Conservation (phyloP, 2,113 vertebrate species). For the Plestiodon gilberti region DNA sequence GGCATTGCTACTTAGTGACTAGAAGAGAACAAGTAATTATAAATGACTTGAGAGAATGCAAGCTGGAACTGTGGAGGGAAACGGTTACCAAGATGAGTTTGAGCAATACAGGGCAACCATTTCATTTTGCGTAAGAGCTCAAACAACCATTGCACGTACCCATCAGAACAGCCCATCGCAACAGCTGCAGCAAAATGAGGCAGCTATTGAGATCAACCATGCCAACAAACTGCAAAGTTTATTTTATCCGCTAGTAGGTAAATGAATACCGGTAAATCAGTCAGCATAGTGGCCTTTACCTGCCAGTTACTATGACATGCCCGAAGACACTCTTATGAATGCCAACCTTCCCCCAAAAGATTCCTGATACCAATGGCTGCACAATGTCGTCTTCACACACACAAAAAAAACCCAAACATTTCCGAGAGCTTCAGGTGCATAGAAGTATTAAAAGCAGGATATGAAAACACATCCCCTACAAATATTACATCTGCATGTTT, state of each 20-base stretch:
- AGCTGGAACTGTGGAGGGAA: not conserved
- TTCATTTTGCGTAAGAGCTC: not conserved
- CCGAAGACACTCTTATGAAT: not conserved
- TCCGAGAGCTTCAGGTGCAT: not conserved
- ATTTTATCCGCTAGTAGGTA: not conserved
- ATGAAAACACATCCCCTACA: not conserved
- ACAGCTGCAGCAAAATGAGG: not conserved
- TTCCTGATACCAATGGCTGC: not conserved
- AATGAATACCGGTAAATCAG: not conserved
- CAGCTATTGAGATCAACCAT: not conserved
- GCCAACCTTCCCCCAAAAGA: not conserved
- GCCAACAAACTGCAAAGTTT: not conserved
- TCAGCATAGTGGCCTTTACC: not conserved
- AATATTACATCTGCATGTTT: too few relatives aligned
- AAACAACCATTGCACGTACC: not conserved
- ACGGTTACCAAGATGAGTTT: not conserved
- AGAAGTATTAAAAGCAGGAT: not conserved
- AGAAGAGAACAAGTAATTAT: not conserved
- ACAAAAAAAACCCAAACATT: not conserved
- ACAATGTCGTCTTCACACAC: not conserved
- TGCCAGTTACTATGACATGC: not conserved
- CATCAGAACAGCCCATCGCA: not conserved
- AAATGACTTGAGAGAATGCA: not conserved
- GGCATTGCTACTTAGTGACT: not conserved
- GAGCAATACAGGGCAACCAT: not conserved